These are phyloP conservation scores for Drosophila demipolita DNA, from an alignment of 2,888 invertebrate genomes.

Conservation along the genomic window DNA sequence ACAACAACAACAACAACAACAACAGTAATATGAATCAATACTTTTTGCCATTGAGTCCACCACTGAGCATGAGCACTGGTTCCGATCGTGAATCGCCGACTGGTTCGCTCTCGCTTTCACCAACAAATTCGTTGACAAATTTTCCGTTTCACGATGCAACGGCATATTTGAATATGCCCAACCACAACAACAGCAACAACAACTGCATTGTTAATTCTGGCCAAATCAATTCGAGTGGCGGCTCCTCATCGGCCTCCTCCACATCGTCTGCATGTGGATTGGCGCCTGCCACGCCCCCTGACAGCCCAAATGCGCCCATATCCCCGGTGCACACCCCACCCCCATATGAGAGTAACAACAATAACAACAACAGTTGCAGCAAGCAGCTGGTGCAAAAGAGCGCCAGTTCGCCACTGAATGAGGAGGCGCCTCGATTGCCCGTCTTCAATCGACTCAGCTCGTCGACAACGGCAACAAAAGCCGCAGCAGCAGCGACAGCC, in stretches of 20 bases:
- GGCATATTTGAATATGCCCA: constrained; percentile 44
- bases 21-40: constrained; percentile 70
- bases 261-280: constrained; percentile 61
- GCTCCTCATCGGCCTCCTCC: constrained; percentile 56
- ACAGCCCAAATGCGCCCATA: constrained; percentile 83
- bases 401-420: constrained; percentile 70
- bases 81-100: constrained; percentile 85
- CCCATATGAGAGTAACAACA: constrained; percentile 61
- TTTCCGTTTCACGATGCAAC: constrained; percentile 84
- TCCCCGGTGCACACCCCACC: constrained; percentile 84
- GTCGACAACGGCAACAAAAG: constrained; percentile 74
- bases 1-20: constrained; percentile 81
- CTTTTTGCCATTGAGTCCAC: constrained; percentile 87
- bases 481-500: not conserved
- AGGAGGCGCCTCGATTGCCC: constrained; percentile 88
- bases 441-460: constrained; percentile 91
- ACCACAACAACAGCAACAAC: constrained; percentile 1
- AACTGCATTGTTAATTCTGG: not conserved
- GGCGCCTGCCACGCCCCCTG: constrained; percentile 82
- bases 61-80: constrained; percentile 86
- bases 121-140: constrained; percentile 84
- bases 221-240: not conserved
- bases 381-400: constrained; percentile 81
- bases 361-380: constrained; percentile 21
- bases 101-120: constrained; percentile 84